Evolutionary conservation across 2,797 vertebrate genomes (phyloP).

Genomic region (Lophius americanus): DNA sequence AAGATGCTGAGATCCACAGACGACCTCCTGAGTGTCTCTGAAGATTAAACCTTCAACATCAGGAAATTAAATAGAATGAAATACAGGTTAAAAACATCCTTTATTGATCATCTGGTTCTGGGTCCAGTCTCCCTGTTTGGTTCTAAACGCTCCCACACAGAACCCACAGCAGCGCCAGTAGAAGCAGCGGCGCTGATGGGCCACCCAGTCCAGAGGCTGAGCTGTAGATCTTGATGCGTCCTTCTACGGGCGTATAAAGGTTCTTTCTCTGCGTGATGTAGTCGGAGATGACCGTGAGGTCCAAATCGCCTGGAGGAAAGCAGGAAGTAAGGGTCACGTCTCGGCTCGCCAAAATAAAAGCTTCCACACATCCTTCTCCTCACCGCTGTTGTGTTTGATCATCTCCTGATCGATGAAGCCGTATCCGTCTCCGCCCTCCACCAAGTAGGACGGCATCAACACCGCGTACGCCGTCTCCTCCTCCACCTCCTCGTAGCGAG

Average conservation of each 20-base stretch:
- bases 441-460: slow-evolving; percentile 85
- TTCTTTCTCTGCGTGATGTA: slow-evolving; percentile 84
- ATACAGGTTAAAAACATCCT: no score
- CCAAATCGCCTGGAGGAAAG: slow-evolving; percentile 84
- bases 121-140: neutral
- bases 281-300: slow-evolving; percentile 82
- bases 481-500: slow-evolving; percentile 82
- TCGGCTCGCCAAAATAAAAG: neutral
- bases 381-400: slow-evolving; percentile 89
- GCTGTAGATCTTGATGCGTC: slow-evolving; percentile 84
- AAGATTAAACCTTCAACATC: no score
- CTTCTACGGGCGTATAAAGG: slow-evolving; percentile 88
- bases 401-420: slow-evolving; percentile 83
- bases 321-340: neutral
- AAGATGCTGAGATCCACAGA: no score
- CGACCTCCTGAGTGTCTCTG: no score
- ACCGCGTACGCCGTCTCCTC: slow-evolving; percentile 82
- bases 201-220: slow-evolving; percentile 29
- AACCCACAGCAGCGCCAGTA: slow-evolving; percentile 55
- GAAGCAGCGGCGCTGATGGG: neutral
- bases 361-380: slow-evolving; percentile 27
- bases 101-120: no score
- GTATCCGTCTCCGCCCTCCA: slow-evolving; percentile 88
- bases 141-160: slow-evolving; percentile 19
- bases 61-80: no score